Evolutionary conservation across 2,797 vertebrate species (phyloP).

Genomic region (Thamnophis elegans): DNA sequence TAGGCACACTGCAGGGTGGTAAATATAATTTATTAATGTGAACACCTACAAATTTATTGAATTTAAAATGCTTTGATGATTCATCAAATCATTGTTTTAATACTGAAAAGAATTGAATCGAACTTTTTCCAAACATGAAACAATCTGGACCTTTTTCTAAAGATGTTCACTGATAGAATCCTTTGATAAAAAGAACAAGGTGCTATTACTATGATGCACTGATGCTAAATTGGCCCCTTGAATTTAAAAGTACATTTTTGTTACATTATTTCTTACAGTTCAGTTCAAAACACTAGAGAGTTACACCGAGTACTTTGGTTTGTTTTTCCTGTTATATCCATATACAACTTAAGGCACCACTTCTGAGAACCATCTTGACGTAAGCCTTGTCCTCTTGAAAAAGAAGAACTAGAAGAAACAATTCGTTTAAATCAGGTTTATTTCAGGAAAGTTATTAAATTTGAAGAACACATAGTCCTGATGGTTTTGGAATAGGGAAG

Average conservation of each 20-base stretch:
- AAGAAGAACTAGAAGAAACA: constrained; percentile 1
- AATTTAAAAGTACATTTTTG: constrained; percentile 42
- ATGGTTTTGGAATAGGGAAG: constrained; percentile 5
- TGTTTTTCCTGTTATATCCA: constrained; percentile 38
- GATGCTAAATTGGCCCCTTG: constrained; percentile 46
- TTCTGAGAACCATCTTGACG: constrained; percentile 35
- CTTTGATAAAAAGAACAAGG: constrained; percentile 55
- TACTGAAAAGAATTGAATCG: not conserved
- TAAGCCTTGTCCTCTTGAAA: not conserved
- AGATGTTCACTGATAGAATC: constrained; percentile 38
- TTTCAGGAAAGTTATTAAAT: constrained; percentile 21
- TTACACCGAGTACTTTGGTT: constrained; percentile 33
- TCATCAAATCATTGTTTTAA: constrained; percentile 33
- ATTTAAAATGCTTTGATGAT: constrained; percentile 38
- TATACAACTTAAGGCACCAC: constrained; percentile 29
- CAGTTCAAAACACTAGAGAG: constrained; percentile 64
- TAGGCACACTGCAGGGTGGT: not conserved
- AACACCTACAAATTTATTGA: constrained; percentile 57
- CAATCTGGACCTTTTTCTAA: not conserved
- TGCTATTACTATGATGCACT: constrained; percentile 47
- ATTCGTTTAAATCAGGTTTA: not conserved
- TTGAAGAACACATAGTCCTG: not conserved
- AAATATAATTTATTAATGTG: constrained; percentile 31
- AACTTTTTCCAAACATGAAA: not conserved
- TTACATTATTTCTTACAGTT: constrained; percentile 56